Conservation (phyloP, 2,113 vertebrate genomes). For the Todiramphus saurophagus region DNA sequence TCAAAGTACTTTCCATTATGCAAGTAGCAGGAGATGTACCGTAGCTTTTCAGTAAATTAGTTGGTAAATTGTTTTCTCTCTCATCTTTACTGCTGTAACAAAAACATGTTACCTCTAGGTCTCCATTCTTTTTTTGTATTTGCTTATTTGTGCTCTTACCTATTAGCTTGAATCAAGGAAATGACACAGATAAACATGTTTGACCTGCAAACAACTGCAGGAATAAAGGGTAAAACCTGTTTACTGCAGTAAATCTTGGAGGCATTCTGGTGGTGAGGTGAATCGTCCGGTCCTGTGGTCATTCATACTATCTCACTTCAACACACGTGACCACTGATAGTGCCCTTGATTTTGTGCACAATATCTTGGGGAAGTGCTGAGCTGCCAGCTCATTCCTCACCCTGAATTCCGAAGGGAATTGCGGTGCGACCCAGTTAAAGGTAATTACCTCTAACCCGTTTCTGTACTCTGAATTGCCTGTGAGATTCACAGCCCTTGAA, state of each 20-base stretch:
- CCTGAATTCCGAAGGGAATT: background rate
- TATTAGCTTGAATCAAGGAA: background rate
- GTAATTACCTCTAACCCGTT: background rate
- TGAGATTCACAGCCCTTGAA: background rate
- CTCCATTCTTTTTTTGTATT: background rate
- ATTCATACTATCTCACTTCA: background rate
- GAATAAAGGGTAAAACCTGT: background rate
- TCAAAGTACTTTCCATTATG: background rate
- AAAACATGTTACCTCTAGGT: background rate
- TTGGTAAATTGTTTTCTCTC: slow-evolving; percentile 2
- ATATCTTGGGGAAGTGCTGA: background rate
- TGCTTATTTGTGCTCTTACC: background rate
- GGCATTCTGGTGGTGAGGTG: background rate
- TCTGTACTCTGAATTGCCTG: background rate
- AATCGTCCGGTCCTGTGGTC: background rate
- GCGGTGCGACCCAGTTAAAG: background rate
- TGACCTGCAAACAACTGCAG: background rate
- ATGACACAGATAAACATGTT: background rate
- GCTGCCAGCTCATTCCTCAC: background rate
- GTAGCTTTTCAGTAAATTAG: background rate
- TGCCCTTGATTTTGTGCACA: background rate
- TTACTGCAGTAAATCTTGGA: background rate
- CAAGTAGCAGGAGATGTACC: background rate
- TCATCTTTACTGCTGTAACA: background rate
- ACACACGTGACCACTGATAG: background rate